Evolutionary conservation across 1,140 invertebrate genomes (phyloP).

Genomic region (Ditylenchus dipsaci): DNA sequence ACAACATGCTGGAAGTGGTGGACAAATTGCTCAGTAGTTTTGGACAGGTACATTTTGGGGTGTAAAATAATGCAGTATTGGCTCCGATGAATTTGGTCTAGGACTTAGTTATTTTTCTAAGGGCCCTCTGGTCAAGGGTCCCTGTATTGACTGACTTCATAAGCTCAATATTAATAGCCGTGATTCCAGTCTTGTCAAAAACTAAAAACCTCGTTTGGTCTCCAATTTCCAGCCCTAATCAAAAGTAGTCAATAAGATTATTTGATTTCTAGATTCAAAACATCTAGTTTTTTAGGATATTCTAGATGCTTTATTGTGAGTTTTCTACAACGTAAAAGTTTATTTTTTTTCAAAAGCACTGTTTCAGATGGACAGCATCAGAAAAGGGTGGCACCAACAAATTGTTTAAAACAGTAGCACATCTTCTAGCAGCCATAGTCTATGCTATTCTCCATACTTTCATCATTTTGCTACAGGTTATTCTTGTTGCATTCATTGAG

Average conservation of each 20-base stretch:
- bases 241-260: too few relatives aligned
- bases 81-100: too few relatives aligned
- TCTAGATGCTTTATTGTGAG: conserved; percentile 93
- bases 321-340: too few relatives aligned
- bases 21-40: conserved; percentile 91
- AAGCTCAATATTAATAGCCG: too few relatives aligned
- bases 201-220: too few relatives aligned
- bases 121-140: background rate
- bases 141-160: background rate
- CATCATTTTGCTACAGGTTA: conserved; percentile 69
- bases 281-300: conserved; percentile 70
- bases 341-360: conserved; percentile 63
- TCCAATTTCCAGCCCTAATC: too few relatives aligned
- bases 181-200: too few relatives aligned
- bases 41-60: conserved; percentile 66
- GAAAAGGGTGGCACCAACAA: conserved; percentile 18
- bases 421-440: conserved; percentile 78
- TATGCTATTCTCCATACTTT: conserved; percentile 93
- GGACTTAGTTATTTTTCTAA: background rate
- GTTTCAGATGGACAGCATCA: background rate
- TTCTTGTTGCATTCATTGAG: background rate
- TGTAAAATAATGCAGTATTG: too few relatives aligned
- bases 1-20: conserved; percentile 96
- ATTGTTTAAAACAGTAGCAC: conserved; percentile 58
- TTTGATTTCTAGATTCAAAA: too few relatives aligned